These are phyloP conservation scores for Ylistrum balloti DNA, from an alignment of 1,140 invertebrate species.

Conservation along the genomic window DNA sequence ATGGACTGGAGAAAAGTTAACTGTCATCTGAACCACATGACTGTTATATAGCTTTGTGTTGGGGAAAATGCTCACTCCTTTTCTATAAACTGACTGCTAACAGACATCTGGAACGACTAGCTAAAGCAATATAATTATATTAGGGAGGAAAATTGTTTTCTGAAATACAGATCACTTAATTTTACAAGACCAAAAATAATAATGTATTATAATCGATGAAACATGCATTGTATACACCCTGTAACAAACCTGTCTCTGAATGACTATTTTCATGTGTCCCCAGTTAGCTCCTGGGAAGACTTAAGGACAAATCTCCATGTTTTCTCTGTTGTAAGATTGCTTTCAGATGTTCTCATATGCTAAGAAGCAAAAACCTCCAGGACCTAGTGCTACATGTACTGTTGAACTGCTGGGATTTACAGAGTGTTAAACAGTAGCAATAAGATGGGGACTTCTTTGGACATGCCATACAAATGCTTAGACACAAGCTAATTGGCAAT, in stretches of 20 bases:
- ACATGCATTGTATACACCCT: not conserved
- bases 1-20: not conserved
- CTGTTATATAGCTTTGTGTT: not conserved
- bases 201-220: not conserved
- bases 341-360: not conserved
- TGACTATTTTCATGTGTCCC: not conserved
- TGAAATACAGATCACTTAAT: not conserved
- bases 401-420: not conserved
- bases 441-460: not conserved
- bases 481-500: conserved; percentile 33
- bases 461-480: conserved; percentile 2
- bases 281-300: not conserved
- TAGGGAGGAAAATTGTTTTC: not conserved
- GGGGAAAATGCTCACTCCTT: not conserved
- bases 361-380: not conserved
- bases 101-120: not conserved
- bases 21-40: not conserved
- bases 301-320: conserved; percentile 6
- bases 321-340: not conserved
- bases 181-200: not conserved
- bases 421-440: not conserved
- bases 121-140: not conserved
- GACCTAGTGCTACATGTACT: not conserved
- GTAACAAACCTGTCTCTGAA: not conserved
- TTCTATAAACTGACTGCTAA: not conserved